Percentiles rank a stretch among this genome's conserved stretches.
Conservation (phyloP, 2,113 vertebrate species). For the Odocoileus hemionus region DNA sequence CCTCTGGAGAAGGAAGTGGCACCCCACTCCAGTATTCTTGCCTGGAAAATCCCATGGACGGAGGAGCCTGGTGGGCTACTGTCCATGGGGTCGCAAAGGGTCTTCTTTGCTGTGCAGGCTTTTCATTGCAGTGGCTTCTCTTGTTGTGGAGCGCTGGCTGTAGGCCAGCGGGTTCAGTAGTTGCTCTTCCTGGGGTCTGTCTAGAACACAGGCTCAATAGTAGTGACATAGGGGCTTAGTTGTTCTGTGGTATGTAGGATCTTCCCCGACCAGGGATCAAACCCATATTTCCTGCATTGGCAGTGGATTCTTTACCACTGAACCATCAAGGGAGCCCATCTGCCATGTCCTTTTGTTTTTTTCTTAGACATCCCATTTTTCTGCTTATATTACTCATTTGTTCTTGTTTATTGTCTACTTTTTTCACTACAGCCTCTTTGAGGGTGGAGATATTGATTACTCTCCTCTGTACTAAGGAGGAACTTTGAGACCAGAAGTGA, state of each 20-base stretch:
- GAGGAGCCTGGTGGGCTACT: background rate
- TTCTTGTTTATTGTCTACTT: background rate
- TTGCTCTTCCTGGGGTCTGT: background rate
- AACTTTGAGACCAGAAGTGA: background rate
- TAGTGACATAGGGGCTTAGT: background rate
- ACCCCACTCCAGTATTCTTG: background rate
- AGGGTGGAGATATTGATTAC: background rate
- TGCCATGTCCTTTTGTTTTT: background rate
- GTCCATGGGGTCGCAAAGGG: background rate
- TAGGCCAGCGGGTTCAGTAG: background rate
- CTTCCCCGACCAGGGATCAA: background rate
- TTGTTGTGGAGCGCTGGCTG: background rate
- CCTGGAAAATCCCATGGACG: background rate
- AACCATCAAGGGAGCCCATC: background rate
- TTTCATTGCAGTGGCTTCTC: background rate
- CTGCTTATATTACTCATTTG: background rate
- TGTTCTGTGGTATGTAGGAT: background rate
- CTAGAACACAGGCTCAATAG: background rate
- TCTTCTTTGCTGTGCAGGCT: background rate
- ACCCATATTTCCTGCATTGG: background rate
- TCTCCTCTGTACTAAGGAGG: background rate
- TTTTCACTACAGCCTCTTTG: background rate
- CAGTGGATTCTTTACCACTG: background rate
- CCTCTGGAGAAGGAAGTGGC: background rate
- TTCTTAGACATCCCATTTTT: background rate